These are phyloP conservation scores for Phrynocephalus vlangalii DNA, from an alignment of 2,797 vertebrate genomes.

Conservation along the genomic window DNA sequence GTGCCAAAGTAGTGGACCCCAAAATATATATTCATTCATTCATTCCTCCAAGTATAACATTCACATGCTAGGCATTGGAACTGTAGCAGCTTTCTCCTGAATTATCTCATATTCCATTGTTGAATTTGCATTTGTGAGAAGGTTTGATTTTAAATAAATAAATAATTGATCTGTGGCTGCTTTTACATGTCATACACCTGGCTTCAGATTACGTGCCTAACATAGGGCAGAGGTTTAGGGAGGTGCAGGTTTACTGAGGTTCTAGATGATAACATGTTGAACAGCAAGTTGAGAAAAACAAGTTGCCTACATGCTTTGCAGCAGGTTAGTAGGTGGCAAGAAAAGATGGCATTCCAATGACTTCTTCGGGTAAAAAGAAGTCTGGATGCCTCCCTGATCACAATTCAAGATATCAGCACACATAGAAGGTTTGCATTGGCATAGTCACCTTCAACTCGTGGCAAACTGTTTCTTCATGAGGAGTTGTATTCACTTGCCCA, in stretches of 20 bases:
- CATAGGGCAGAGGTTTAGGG: background rate
- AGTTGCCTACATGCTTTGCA: background rate
- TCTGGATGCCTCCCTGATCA: background rate
- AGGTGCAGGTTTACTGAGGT: background rate
- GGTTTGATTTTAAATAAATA: background rate
- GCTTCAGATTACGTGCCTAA: background rate
- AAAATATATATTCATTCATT: constrained; percentile 68
- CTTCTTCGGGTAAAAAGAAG: background rate
- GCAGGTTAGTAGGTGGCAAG: background rate
- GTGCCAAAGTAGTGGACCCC: constrained; percentile 82
- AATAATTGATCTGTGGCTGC: background rate
- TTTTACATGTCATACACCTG: background rate
- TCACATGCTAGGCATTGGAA: constrained; percentile 9
- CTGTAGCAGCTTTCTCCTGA: background rate
- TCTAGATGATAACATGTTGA: background rate
- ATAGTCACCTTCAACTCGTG: background rate
- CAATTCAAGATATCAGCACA: background rate
- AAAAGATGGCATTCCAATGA: background rate
- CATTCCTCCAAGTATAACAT: constrained; percentile 28
- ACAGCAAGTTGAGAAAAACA: background rate
- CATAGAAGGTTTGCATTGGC: background rate
- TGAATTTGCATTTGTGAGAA: constrained; percentile 15
- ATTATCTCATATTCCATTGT: constrained; percentile 7
- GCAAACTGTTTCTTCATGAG: background rate
- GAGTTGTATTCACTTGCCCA: background rate